These are phyloP conservation scores for Montipora sp. DNA, from an alignment of 64 coral and sea anemone species.

Conservation along the genomic window DNA sequence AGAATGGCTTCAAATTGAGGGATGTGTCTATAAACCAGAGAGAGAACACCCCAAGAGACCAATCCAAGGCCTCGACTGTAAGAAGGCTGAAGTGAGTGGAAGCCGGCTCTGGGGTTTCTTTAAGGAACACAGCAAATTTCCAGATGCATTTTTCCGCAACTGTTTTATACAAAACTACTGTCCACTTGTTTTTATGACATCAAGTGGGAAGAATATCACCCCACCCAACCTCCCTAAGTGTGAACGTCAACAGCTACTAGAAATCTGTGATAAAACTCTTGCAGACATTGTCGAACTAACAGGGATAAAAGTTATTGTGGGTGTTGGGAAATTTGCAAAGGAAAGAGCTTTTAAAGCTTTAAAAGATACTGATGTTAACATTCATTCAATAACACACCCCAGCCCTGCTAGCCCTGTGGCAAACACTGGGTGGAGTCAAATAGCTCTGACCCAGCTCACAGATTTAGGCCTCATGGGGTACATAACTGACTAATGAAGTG, in stretches of 20 bases:
- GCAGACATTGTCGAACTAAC: constrained; percentile 65
- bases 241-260: constrained; percentile 56
- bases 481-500: constrained; percentile 7
- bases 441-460: constrained; percentile 69
- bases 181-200: constrained; percentile 84
- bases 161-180: constrained; percentile 96
- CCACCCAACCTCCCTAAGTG: constrained; percentile 53
- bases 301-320: constrained; percentile 69
- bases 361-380: constrained; percentile 51
- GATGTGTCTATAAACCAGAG: constrained; percentile 65
- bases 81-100: constrained; percentile 88
- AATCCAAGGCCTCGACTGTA: constrained; percentile 71
- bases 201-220: constrained; percentile 83
- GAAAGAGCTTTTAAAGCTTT: constrained; percentile 66
- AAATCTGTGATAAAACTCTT: constrained; percentile 67
- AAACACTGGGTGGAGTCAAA: constrained; percentile 70
- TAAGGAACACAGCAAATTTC: constrained; percentile 66
- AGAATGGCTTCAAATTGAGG: constrained; percentile 84
- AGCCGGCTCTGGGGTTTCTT: constrained; percentile 89
- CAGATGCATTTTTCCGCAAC: constrained; percentile 75
- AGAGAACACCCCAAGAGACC: constrained; percentile 87
- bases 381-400: constrained; percentile 83
- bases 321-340: constrained; percentile 88
- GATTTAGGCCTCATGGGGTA: constrained; percentile 45
- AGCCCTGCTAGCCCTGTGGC: constrained; percentile 87